phyloP scores from a whole-genome alignment of 2,888 invertebrate genomes.

The Sesia bembeciformis region DNA sequence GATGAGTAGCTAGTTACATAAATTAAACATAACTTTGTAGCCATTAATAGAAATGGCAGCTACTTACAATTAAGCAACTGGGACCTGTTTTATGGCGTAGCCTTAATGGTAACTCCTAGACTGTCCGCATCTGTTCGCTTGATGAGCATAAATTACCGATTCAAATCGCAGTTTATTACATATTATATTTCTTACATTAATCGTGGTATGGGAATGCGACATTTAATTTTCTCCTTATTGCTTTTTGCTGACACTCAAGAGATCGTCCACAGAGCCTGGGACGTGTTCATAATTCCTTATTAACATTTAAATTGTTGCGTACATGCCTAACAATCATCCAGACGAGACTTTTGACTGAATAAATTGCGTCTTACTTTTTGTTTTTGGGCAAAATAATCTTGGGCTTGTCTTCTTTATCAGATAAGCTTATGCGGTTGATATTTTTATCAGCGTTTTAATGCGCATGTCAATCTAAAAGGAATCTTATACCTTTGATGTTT shows the following conservation, averaged over 20 bases:
- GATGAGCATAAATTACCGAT: slow-evolving; percentile 29
- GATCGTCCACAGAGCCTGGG: slow-evolving; percentile 6
- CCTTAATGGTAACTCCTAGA: slow-evolving; percentile 40
- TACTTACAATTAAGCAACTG: slow-evolving; percentile 29
- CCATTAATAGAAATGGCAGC: slow-evolving; percentile 5
- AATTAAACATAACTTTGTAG: too few relatives aligned
- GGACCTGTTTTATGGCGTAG: slow-evolving; percentile 45
- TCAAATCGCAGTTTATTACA: slow-evolving; percentile 28
- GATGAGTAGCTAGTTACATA: neutral
- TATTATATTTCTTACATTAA: slow-evolving; percentile 27
- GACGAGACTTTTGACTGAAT: neutral
- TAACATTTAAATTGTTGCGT: slow-evolving; percentile 14
- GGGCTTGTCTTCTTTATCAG: neutral
- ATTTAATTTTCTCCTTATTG: slow-evolving; percentile 23
- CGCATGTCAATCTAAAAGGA: neutral
- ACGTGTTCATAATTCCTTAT: slow-evolving; percentile 13
- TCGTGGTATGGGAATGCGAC: slow-evolving; percentile 22
- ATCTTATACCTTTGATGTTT: too few relatives aligned
- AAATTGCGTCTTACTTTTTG: neutral
- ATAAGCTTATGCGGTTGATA: neutral
- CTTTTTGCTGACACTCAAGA: slow-evolving; percentile 12
- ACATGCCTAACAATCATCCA: slow-evolving; percentile 3
- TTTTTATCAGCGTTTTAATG: neutral
- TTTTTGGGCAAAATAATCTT: neutral
- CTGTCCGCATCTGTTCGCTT: slow-evolving; percentile 35